Percentiles rank a stretch among this genome's conserved stretches.
Evolutionary conservation across 2,113 vertebrate species (phyloP).

Genomic region (Diglossa brunneiventris): DNA sequence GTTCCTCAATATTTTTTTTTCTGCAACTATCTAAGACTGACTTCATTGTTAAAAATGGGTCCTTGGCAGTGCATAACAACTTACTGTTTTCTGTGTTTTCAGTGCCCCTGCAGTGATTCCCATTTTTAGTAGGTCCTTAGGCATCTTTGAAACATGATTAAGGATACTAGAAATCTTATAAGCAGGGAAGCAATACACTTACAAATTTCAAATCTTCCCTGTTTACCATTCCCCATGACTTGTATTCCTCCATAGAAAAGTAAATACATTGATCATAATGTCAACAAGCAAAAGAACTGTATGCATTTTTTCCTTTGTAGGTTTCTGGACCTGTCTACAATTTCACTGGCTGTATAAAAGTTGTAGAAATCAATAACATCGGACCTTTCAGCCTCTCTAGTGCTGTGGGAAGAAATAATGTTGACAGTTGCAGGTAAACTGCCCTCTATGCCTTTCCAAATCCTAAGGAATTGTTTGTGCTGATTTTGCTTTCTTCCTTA

Average conservation of each 20-base stretch:
- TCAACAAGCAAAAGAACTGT: not conserved
- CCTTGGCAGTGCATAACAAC: not conserved
- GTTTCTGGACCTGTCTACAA: conserved; percentile 75
- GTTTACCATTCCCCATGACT: not conserved
- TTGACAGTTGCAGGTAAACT: conserved; percentile 81
- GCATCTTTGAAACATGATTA: not conserved
- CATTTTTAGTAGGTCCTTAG: not conserved
- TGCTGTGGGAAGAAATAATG: conserved; percentile 74
- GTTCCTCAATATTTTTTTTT: not conserved
- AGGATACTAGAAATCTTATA: not conserved
- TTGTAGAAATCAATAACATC: conserved; percentile 79
- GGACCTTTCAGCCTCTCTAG: conserved; percentile 73
- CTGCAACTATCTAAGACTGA: not conserved
- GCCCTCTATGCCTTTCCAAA: not conserved
- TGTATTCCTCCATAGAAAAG: not conserved
- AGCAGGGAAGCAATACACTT: not conserved
- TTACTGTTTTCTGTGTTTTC: not conserved
- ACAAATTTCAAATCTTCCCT: not conserved
- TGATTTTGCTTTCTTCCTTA: not conserved
- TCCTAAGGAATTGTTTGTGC: not conserved
- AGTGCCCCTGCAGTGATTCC: not conserved
- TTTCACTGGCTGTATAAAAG: conserved; percentile 85
- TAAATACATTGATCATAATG: not conserved
- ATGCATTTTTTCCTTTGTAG: conserved; percentile 53
- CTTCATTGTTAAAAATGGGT: not conserved